phyloP scores from a whole-genome alignment of 2,797 vertebrate genomes.

The Craterocephalus amniculus region DNA sequence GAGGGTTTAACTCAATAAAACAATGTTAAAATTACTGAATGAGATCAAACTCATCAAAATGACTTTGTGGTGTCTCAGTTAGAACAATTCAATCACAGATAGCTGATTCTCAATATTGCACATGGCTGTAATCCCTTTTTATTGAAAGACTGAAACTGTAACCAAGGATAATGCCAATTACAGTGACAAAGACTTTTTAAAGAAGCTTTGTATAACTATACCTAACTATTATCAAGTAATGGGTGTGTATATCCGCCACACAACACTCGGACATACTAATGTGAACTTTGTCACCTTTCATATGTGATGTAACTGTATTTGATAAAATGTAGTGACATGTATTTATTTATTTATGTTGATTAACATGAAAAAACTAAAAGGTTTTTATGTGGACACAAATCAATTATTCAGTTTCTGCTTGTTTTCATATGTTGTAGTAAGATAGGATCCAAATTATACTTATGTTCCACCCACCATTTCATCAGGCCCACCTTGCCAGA shows the following conservation, averaged over 20 bases:
- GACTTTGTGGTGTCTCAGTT: neutral
- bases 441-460: neutral
- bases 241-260: neutral
- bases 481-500: no score
- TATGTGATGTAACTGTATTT: neutral
- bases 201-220: neutral
- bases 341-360: neutral
- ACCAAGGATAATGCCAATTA: neutral
- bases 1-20: neutral
- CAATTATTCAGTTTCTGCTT: neutral
- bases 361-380: neutral
- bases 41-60: neutral
- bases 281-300: neutral
- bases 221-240: neutral
- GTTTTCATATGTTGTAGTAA: neutral
- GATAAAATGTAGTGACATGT: neutral
- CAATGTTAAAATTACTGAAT: neutral
- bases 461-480: neutral
- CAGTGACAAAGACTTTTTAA: no score
- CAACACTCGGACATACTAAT: neutral
- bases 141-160: neutral
- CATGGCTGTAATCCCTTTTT: neutral
- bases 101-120: neutral
- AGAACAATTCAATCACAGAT: neutral
- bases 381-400: neutral